These are phyloP conservation scores for Zoroaster sp. DNA, from an alignment of 53 echinoderm and acorn worm genomes.

Conservation along the genomic window DNA sequence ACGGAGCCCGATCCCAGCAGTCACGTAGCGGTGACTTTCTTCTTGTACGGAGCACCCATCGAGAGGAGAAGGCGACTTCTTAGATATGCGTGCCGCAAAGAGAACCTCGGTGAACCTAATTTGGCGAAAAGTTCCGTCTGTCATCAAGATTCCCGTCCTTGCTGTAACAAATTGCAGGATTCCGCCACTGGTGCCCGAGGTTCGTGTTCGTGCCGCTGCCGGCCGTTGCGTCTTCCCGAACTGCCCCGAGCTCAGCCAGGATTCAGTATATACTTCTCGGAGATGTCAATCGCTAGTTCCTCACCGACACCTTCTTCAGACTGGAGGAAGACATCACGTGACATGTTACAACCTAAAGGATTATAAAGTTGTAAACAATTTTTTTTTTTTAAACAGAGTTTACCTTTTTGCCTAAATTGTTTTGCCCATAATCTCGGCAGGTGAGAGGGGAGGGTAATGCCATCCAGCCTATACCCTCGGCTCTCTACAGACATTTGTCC, in stretches of 20 bases:
- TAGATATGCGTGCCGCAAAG: not conserved
- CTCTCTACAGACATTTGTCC: no score
- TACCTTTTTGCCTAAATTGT: no score
- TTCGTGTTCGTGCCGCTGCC: slow-evolving; percentile 1
- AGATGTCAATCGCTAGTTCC: slow-evolving; percentile 26
- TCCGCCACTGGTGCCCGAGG: not conserved
- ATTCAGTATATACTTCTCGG: slow-evolving; percentile 37
- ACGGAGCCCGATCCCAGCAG: not conserved
- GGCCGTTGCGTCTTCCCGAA: not conserved
- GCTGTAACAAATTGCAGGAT: not conserved
- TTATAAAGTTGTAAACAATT: no score
- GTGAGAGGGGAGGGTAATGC: no score
- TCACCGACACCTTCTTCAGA: not conserved
- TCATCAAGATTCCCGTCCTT: not conserved
- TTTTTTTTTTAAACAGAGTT: no score
- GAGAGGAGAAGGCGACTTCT: not conserved
- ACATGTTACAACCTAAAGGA: not conserved
- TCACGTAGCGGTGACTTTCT: not conserved
- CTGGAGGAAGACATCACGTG: not conserved
- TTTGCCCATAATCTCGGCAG: no score
- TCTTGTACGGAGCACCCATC: slow-evolving; percentile 36
- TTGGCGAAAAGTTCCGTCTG: not conserved
- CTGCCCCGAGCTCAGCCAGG: slow-evolving; percentile 13
- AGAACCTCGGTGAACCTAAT: not conserved
- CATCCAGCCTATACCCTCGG: no score